Conservation (phyloP, 1,140 invertebrate species). For the Teleogryllus occipitalis region DNA sequence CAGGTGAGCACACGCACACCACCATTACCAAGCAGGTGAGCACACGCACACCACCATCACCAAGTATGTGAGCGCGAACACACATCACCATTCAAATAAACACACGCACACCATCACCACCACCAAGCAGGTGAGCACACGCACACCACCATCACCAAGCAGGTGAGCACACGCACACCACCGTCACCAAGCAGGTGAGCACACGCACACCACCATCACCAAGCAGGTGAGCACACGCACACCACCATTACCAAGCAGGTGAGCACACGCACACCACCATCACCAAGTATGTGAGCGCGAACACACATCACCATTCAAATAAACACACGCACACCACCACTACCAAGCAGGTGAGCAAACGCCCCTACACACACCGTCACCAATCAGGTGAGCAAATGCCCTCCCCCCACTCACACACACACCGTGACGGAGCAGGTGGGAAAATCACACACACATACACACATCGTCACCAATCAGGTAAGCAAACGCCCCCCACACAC, state of each 20-base stretch:
- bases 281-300: neutral
- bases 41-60: too few species aligned
- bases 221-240: too few species aligned
- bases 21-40: too few species aligned
- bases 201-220: too few species aligned
- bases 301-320: constrained; percentile 7
- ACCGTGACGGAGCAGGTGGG: constrained; percentile 8
- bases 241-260: neutral
- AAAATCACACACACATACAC: neutral
- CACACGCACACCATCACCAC: too few species aligned
- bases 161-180: neutral
- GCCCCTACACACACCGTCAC: neutral
- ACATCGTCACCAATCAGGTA: neutral
- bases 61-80: too few species aligned
- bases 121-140: too few species aligned
- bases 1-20: too few species aligned
- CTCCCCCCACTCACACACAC: neutral
- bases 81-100: too few species aligned
- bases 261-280: neutral
- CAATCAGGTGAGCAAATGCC: neutral
- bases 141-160: too few species aligned
- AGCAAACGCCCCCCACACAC: neutral
- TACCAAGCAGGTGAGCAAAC: neutral
- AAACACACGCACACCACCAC: neutral
- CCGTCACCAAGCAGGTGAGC: too few species aligned